These are phyloP conservation scores for Pachyuromys duprasi DNA, from an alignment of 2,797 vertebrate genomes.

Conservation along the genomic window DNA sequence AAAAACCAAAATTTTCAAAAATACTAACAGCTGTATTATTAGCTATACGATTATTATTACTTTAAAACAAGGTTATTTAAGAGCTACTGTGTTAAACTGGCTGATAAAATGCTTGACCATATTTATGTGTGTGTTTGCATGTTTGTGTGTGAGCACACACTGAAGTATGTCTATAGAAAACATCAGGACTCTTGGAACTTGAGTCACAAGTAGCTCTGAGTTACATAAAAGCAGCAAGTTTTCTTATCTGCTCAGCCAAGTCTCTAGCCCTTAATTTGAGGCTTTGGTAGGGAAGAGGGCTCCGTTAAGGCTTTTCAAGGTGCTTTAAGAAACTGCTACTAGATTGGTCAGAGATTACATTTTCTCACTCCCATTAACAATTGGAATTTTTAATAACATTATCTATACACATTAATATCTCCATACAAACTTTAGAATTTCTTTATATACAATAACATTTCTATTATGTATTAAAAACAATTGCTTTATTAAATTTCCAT, in stretches of 20 bases:
- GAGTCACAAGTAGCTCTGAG: not conserved
- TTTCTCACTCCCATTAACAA: constrained; percentile 34
- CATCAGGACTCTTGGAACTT: not conserved
- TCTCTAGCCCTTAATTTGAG: not conserved
- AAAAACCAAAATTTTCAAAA: constrained; percentile 6
- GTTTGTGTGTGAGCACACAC: accelerated
- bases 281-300: too few species aligned
- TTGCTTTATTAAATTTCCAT: constrained; percentile 21
- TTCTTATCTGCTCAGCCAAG: not conserved
- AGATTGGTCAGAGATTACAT: not conserved
- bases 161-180: not conserved
- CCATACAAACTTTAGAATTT: not conserved
- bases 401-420: constrained; percentile 19
- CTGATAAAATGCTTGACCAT: constrained; percentile 5
- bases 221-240: not conserved
- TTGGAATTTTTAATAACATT: not conserved
- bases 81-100: constrained; percentile 28
- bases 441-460: constrained; percentile 18
- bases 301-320: constrained; percentile 57
- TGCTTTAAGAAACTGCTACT: constrained; percentile 40
- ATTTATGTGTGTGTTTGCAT: not conserved
- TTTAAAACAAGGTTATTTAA: constrained; percentile 37
- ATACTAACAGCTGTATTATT: constrained; percentile 24
- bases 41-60: not conserved
- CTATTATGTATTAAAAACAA: constrained; percentile 33